Base-by-base conservation (phyloP, 2,113 vertebrate genomes). In the Petrocephalus zakoni region DNA sequence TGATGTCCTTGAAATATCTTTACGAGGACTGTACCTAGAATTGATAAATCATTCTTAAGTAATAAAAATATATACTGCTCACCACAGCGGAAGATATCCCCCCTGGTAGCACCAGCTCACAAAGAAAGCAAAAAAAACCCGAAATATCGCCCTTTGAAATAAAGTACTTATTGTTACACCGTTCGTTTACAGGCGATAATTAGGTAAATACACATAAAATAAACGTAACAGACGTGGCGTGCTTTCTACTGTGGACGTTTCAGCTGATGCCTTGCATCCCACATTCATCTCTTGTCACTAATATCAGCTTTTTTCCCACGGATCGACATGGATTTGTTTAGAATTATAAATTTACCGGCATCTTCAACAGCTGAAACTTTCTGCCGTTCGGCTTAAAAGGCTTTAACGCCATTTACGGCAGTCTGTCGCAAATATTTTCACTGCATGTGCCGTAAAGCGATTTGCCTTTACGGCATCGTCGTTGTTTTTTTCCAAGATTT, bases 341-440 rank as follows among this genome's bases (percentile, higher is more conserved):
- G 34, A 78, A 78, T 37, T 42, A 78, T 11, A 42, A 78, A 78
- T 42, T 42, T 5, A 85, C n/a, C 29, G 3, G 13, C 25, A 55
- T 17, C 34, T 52, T 55, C 51, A 49, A 6, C 15, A 34, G 81
- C 21, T 8, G 17, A 49, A 83, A 83, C 81, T 83, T 83, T 47
- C 46, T 49, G 46, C 19, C 11, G 19, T 89, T 91, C n/a, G n/a
- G n/a, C n/a, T n/a, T n/a, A n/a, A n/a, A 89, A 75, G 34, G 72
- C 34, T 19, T 42, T 42, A 42, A 78, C 15, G 6, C 91, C 91
- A 85, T 87, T 90, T 51, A 19, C 87, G 47, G 19, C 4, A 7
- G 46, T n/a, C 15, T 88, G 75, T 19, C 75, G 46, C 72, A 83
- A 78, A 15, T 4, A 61, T 49, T 22, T 83, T 83, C 46, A 46